Evolutionary conservation across 2,888 invertebrate species (phyloP), one percentile per base, ranked within the genome.

Genomic region (Sarcophaga variegata): DNA sequence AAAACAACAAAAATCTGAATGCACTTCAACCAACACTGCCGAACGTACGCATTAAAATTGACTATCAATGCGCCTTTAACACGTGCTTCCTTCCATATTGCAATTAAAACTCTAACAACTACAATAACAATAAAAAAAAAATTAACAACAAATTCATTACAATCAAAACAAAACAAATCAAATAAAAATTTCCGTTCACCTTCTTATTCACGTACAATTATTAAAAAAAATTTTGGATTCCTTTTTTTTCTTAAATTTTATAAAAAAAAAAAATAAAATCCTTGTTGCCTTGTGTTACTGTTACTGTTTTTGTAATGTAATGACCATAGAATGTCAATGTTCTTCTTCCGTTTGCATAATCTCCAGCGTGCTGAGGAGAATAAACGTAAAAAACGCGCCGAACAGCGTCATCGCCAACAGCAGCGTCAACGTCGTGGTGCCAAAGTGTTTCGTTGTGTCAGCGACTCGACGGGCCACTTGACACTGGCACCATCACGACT

Each of bases 301-400:
- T 14, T 54, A 54, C 54, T 47, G 47, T 20, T 63, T 62, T 4
- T n/a, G 62, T 20, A 14, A 14, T 74, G 25, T 74, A 60, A 69
- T 17, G 49, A 74, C 25, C 60, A 78, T 78, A 96, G 96, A 95
- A 97, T 97, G 97, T 97, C 97, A 95, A 96, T 98, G 95, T 98
- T 97, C 96, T 98, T 98, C 96, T 98, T 98, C 94, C 97, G 98
- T 91, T 96, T 97, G 94, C 98, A 97, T 96, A 97, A 97, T 95
- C 95, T 97, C 93, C 97, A 96, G 94, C 96, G 97, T 89, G 96
- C 96, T 93, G 97, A 97, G 94, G 97, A 97, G 94, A 95, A 95
- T 92, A 95, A 96, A 93, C 95, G 95, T 89, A 95, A 95, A 92
- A 95, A 95, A 91, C 94, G 95, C 90, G 93, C 89, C 81, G 94